A percentile compares a stretch with the other conserved stretches of the same genome.
Conservation (phyloP, 2,888 invertebrate species). For the Podabrus alpinus region DNA sequence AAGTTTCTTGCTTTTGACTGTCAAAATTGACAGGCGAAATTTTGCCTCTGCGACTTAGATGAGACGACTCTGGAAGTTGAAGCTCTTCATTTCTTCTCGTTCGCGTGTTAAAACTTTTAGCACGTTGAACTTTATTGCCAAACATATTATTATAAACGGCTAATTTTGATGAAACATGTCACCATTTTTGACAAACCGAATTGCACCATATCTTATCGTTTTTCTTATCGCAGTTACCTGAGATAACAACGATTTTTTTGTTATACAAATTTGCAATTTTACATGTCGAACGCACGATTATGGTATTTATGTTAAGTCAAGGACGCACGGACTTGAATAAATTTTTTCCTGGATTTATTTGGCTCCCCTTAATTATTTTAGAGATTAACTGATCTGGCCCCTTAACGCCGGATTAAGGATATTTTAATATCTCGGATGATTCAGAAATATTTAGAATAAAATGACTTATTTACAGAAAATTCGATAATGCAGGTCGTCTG, state of each 20-base stretch:
- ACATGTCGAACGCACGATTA: no score
- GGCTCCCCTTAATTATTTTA: no score
- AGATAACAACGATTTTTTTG: conserved; percentile 4
- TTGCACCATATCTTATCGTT: conserved; percentile 9
- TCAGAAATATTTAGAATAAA: no score
- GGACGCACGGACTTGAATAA: no score
- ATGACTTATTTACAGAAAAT: no score
- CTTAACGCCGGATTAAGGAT: no score
- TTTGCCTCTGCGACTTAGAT: conserved; percentile 1
- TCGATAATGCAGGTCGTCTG: no score
- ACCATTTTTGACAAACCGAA: background rate
- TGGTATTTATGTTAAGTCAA: no score
- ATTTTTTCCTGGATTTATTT: no score
- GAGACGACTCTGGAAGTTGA: conserved; percentile 11
- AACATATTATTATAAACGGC: conserved; percentile 12
- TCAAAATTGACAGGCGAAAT: conserved; percentile 5
- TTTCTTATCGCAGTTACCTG: conserved; percentile 1
- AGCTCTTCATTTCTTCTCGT: background rate
- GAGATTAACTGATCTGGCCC: no score
- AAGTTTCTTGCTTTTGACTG: conserved; percentile 6
- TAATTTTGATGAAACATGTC: background rate
- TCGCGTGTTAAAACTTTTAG: conserved; percentile 21
- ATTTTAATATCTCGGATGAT: no score
- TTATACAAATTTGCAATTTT: background rate
- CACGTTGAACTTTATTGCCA: conserved; percentile 15